These are phyloP conservation scores for Belonocnema kinseyi DNA, from an alignment of 1,140 invertebrate genomes.

Conservation along the genomic window DNA sequence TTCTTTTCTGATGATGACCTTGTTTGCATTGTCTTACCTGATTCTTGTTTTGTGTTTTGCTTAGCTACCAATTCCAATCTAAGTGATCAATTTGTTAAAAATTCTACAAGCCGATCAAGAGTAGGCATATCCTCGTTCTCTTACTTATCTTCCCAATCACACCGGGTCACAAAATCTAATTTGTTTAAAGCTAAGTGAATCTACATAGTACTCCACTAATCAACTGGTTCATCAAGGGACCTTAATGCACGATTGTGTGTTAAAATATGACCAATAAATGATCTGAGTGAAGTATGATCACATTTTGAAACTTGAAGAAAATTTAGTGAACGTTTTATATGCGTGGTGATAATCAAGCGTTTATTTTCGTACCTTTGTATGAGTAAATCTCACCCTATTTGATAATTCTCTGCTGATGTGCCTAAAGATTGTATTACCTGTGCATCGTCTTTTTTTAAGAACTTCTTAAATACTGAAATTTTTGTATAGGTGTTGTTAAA, in stretches of 20 bases:
- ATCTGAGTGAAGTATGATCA: too few species aligned
- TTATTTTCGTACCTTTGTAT: too few species aligned
- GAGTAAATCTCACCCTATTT: too few species aligned
- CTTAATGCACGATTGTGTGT: constrained; percentile 47
- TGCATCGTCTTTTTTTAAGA: too few species aligned
- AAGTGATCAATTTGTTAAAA: not conserved
- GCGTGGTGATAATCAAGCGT: too few species aligned
- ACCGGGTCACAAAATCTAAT: constrained; percentile 34
- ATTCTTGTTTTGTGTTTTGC: not conserved
- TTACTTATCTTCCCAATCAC: constrained; percentile 46
- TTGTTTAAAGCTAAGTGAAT: constrained; percentile 36
- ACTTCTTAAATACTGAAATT: too few species aligned
- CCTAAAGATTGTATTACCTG: too few species aligned
- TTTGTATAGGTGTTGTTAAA: too few species aligned
- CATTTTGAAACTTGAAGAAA: constrained; percentile 44
- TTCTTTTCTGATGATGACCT: not conserved
- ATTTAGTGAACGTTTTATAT: not conserved
- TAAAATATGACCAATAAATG: too few species aligned
- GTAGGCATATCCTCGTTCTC: constrained; percentile 45
- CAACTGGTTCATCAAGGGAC: constrained; percentile 41
- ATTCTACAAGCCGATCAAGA: constrained; percentile 39
- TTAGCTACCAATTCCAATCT: not conserved
- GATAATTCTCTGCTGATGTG: too few species aligned
- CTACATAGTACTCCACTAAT: constrained; percentile 47
- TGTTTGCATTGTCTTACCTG: not conserved